Conservation (phyloP, 2,888 invertebrate genomes). For the Erpobdella octoculata region DNA sequence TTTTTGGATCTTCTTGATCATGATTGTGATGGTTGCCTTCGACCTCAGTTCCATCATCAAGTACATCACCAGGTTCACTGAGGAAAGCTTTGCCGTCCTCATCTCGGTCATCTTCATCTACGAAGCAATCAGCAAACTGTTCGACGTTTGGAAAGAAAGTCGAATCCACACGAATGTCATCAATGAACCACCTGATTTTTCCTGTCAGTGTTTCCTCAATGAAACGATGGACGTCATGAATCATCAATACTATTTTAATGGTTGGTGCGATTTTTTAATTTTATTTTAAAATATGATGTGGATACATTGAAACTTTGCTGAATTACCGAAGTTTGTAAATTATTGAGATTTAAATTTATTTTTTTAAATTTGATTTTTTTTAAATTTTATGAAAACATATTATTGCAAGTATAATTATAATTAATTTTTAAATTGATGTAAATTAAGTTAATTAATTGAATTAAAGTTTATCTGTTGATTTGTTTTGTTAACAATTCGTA, state of each 20-base stretch:
- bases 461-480: too few relatives aligned
- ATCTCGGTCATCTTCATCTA: slow-evolving; percentile 96
- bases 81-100: slow-evolving; percentile 94
- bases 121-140: slow-evolving; percentile 83
- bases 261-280: neutral
- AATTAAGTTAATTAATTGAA: too few relatives aligned
- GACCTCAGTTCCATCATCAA: slow-evolving; percentile 93
- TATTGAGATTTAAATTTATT: too few relatives aligned
- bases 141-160: slow-evolving; percentile 30
- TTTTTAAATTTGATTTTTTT: too few relatives aligned
- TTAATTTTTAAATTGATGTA: too few relatives aligned
- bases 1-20: slow-evolving; percentile 78
- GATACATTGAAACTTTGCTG: neutral
- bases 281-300: neutral
- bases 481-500: too few relatives aligned
- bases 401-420: too few relatives aligned
- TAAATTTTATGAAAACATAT: too few relatives aligned
- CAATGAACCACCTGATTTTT: slow-evolving; percentile 23
- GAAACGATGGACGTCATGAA: too few relatives aligned
- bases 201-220: slow-evolving; percentile 32
- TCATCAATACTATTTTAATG: neutral
- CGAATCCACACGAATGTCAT: slow-evolving; percentile 29
- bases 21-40: slow-evolving; percentile 77
- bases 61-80: slow-evolving; percentile 93
- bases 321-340: too few relatives aligned